Base-by-base conservation (phyloP, 2,888 invertebrate species). In the Homarus gammarus region DNA sequence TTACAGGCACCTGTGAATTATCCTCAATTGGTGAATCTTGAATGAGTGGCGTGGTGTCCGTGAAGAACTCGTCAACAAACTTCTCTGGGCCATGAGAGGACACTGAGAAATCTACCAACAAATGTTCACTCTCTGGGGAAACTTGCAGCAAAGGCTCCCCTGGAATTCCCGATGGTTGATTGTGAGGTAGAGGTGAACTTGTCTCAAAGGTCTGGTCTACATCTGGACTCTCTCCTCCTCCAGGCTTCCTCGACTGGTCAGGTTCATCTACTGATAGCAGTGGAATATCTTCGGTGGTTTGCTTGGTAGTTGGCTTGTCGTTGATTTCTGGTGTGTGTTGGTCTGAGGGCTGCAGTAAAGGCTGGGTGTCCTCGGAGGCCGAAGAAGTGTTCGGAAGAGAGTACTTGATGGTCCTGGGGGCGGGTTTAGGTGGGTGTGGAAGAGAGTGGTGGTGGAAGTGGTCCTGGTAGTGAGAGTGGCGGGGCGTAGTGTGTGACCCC, bases 401-500 rank as follows among this genome's bases (percentile, higher is more conserved):
- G 27, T 64, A 64, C 27, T 64, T 64, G 64, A 64, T 6, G 40
- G 73, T 15, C 22, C 49, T 56, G n/a, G 84, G n/a, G n/a, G 75
- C 56, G 38, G 84, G 44, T 38, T 61, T 84, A 38, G 72, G 15
- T n/a, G 73, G 84, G 31, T 73, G 73, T 18, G 87, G 79, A 27
- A 78, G 86, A n/a, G 75, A 64, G 56, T 84, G 73, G 49, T 86
- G 86, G 12, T 61, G 78, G 49, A 38, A 70, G 15, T 27, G 31
- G 5, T 75, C 72, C 33, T 83, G 73, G 36, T 81, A 44, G 77
- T 88, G 75, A 64, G 83, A 44, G 83, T 82, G 61, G n/a, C 87
- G 87, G 44, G 87, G 77, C n/a, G 83, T 88, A 10, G 77, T 77
- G n/a, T 75, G 75, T 15, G 77, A 75, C 18, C 87, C 87, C 15